A percentile compares a stretch with the other conserved stretches of the same genome.
Evolutionary conservation across 2,113 vertebrate species (phyloP).

Genomic region (Barbus barbus): DNA sequence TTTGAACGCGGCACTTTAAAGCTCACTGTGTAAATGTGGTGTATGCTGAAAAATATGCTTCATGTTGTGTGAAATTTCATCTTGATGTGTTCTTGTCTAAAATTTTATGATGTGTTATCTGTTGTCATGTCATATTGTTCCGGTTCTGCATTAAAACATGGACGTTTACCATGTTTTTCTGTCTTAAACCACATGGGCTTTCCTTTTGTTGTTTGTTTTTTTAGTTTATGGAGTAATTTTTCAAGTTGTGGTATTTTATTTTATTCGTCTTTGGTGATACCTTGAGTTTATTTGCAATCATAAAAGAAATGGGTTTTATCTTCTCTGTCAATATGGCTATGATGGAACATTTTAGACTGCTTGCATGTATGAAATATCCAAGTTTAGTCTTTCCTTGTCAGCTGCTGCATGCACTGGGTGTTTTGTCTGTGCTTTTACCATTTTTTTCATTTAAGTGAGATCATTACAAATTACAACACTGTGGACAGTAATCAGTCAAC

Average conservation of each 20-base stretch:
- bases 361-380: conserved; percentile 31
- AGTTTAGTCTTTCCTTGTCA: conserved; percentile 10
- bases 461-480: conserved; percentile 28
- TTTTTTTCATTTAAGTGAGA: not conserved
- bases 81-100: too few species aligned
- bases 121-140: not conserved
- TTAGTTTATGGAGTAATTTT: not conserved
- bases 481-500: conserved; percentile 6
- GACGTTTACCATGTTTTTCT: too few species aligned
- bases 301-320: not conserved
- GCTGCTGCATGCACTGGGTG: conserved; percentile 37
- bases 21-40: conserved; percentile 26
- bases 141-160: not conserved
- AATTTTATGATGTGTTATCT: not conserved
- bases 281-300: not conserved
- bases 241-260: not conserved
- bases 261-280: not conserved
- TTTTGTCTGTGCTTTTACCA: conserved; percentile 19
- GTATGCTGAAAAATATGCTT: conserved; percentile 12
- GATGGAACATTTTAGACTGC: not conserved
- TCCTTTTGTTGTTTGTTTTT: too few species aligned
- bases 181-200: too few species aligned
- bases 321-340: conserved; percentile 10
- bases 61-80: not conserved
- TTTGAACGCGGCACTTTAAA: conserved; percentile 21